Evolutionary conservation across 2,797 vertebrate species (phyloP), one percentile per base, ranked within the genome.

Genomic region (Tenualosa ilisha): DNA sequence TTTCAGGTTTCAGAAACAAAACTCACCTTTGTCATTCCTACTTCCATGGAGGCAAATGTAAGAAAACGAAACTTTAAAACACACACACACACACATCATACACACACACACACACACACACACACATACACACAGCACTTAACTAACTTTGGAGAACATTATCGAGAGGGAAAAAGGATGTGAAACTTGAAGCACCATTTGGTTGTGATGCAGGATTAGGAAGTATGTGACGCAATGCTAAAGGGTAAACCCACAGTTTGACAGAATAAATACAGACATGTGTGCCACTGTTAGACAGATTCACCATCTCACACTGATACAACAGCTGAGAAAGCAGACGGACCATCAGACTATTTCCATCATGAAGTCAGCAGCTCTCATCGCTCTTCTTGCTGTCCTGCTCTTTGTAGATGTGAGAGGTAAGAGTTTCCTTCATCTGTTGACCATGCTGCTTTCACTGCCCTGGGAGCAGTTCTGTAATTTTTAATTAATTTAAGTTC

Each of bases 361-460:
- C 40, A 87, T 87, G 86, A 87, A 54, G 86, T 59, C 50, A 49
- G 61, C 50, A 59, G 43, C 51, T 51, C 82, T 68, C 63, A 61
- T 84, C n/a, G 11, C 84, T 53, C 59, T 81, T 37, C 15, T 85
- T n/a, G 37, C 81, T n/a, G 84, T 81, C 63, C 6, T 83, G 26
- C 31, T 89, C 59, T 13, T 83, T 13, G 61, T 65, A 11, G 20
- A 65, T 51, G 83, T 86, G 54, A 81, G 83, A 84, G 68, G 84
- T 88, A 85, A 7, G 83, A 31, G 31, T 31, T 31, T 8, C 84
- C n/a, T 53, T 12, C 85, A 22, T 56, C 86, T 75, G n/a, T 51
- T 43, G 40, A 56, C 59, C 31, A 31, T 31, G 31, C 31, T 31
- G 31, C 6, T 56, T 56, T 56, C 54, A 49, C 7, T 49, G 46